Base-by-base conservation (phyloP, 2,888 invertebrate genomes). In the Acrocyrtus sp. region DNA sequence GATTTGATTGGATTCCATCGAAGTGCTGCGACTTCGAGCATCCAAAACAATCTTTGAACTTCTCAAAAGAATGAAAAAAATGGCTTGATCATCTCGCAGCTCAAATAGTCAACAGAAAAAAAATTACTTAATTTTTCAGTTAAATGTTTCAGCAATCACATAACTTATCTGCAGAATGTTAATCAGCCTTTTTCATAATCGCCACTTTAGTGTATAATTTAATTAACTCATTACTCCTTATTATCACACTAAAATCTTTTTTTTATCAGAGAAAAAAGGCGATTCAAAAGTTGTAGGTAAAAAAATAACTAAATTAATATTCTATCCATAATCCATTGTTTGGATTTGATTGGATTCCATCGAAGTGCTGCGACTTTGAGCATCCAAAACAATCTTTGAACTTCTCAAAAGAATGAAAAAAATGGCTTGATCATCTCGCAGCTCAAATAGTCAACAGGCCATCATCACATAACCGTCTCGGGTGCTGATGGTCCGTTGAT, bases 181-280 rank as follows among this genome's bases (percentile, higher is more conserved):
- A 34, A 34, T 34, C 6, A 34, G 34, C 6, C 12, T 8, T 34
- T 34, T 34, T 34, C 34, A 34, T 34, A 34, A 34, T 34, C 34
- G 12, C 34, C 12, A 8, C 12, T 34, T 34, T 34, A 34, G n/a
- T 45, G 8, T 12, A 45, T 45, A 45, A 45, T 45, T 45, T 12
- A 45, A 45, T 45, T 45, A 45, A 45, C 19, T 45, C 45, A 45
- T 45, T 45, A 45, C 19, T 12, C n/a, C 45, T 45, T n/a, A 45
- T 45, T 45, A 45, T 10, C 39, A 45, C 8, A 45, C 5, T 45
- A 12, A 45, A 17, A 45, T 45, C 15, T 45, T 34, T 34, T 34
- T 10, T 6, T 12, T 45, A 12, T 45, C 19, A 12, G 45, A 4
- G n/a, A n/a, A n/a, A n/a, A n/a, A n/a, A n/a, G n/a, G 17, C 45